Conservation (phyloP, 2,113 vertebrate species). For the Meles meles region DNA sequence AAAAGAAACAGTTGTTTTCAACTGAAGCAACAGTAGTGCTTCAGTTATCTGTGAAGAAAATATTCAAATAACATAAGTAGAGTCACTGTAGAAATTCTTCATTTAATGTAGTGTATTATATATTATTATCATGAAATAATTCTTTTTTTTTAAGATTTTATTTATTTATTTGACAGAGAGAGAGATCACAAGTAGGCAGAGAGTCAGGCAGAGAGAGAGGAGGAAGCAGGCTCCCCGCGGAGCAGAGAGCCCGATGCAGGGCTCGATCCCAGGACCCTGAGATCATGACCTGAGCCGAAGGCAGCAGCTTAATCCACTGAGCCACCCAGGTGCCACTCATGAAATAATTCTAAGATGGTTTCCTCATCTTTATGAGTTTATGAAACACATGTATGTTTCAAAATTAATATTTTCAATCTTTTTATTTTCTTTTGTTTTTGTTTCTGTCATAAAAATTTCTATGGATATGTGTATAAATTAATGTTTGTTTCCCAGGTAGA, state of each 20-base stretch:
- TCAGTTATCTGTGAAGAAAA: neutral
- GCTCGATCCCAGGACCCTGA: no score
- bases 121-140: neutral
- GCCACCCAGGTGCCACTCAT: no score
- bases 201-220: no score
- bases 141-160: no score
- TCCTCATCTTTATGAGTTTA: neutral
- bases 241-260: no score
- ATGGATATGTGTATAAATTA: neutral
- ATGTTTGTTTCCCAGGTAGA: neutral
- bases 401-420: neutral
- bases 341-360: neutral
- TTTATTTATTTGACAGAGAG: no score
- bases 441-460: neutral
- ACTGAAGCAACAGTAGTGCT: neutral
- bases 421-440: neutral
- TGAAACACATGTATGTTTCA: neutral
- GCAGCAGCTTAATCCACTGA: no score
- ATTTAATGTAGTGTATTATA: neutral
- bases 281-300: no score
- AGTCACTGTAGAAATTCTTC: neutral
- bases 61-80: neutral
- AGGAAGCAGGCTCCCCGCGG: no score
- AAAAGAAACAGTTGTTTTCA: neutral
- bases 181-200: no score